These are phyloP conservation scores for Raja brachyura DNA, from an alignment of 2,113 vertebrate species.

Conservation along the genomic window DNA sequence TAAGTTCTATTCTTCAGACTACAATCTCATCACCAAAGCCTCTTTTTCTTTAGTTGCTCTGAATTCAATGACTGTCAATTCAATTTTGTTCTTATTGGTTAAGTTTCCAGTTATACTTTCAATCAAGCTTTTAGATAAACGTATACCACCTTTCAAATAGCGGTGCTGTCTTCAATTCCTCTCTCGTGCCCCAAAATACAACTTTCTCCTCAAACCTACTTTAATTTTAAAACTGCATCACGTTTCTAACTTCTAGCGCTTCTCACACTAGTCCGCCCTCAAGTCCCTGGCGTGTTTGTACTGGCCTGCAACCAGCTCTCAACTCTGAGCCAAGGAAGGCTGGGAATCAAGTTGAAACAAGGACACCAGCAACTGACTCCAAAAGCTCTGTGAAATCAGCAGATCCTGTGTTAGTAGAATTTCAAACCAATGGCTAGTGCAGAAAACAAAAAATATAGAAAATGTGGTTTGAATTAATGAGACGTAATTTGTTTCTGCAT, in stretches of 20 bases:
- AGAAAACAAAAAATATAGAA: slow-evolving; percentile 28
- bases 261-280: background rate
- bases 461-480: slow-evolving; percentile 37
- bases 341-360: slow-evolving; percentile 38
- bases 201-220: background rate
- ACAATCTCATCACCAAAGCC: background rate
- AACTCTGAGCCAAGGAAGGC: slow-evolving; percentile 24
- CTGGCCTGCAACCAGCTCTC: slow-evolving; percentile 41
- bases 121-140: background rate
- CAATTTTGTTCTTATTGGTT: background rate
- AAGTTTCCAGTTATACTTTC: background rate
- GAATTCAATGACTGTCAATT: background rate
- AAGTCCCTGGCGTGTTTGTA: slow-evolving; percentile 45
- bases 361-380: slow-evolving; percentile 33
- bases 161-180: background rate
- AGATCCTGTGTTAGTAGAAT: slow-evolving; percentile 25
- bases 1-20: background rate
- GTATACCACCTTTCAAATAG: background rate
- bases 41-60: background rate
- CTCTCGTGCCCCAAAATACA: background rate
- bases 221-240: background rate
- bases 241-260: background rate
- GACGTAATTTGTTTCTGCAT: slow-evolving; percentile 23
- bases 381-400: slow-evolving; percentile 36
- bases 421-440: slow-evolving; percentile 28